phyloP scores from a whole-genome alignment of 2,113 vertebrate species.

The Carollia perspicillata region DNA sequence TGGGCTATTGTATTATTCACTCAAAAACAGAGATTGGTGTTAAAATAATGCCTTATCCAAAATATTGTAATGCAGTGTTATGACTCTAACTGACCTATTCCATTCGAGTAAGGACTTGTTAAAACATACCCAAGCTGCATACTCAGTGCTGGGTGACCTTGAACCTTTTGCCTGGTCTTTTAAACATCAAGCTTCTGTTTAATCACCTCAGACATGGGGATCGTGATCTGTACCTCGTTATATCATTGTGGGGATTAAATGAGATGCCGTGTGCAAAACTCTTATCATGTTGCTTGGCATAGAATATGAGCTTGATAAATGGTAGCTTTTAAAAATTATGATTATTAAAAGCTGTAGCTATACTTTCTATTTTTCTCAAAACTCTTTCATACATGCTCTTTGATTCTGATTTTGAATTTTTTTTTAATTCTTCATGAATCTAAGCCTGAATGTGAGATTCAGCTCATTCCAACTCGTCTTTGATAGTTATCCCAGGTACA shows the following conservation, averaged over 20 bases:
- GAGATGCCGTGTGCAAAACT: not conserved
- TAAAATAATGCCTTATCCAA: not conserved
- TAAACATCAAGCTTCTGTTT: not conserved
- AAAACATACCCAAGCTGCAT: not conserved
- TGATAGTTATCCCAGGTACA: not conserved
- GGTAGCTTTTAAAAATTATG: not conserved
- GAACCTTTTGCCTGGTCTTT: not conserved
- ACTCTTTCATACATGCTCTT: not conserved
- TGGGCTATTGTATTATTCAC: not conserved
- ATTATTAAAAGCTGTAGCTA: not conserved
- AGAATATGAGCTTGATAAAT: not conserved
- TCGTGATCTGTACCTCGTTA: not conserved
- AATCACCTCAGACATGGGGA: not conserved
- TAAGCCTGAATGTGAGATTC: not conserved
- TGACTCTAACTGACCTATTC: not conserved
- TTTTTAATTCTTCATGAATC: not conserved
- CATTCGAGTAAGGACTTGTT: not conserved
- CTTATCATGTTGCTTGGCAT: not conserved
- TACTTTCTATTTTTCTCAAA: conserved; percentile 3
- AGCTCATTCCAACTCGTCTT: not conserved
- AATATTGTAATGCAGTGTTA: not conserved
- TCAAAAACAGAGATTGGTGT: not conserved
- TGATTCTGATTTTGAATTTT: not conserved
- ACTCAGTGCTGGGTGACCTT: not conserved
- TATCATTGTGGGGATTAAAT: not conserved